These are phyloP conservation scores for Drosophila lini DNA, from an alignment of 1,140 invertebrate species.

Conservation along the genomic window DNA sequence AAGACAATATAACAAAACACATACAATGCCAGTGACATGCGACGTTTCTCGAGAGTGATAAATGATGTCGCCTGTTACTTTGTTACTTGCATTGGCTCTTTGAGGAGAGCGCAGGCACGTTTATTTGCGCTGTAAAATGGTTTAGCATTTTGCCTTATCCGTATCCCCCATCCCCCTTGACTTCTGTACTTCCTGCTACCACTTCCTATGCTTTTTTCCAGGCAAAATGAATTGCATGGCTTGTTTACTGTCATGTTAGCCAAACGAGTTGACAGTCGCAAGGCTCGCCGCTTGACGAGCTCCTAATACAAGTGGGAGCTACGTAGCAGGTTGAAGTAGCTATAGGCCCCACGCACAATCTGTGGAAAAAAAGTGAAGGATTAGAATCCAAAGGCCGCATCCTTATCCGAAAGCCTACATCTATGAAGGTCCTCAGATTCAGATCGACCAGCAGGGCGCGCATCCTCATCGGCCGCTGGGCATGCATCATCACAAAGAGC, in stretches of 20 bases:
- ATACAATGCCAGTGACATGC: slow-evolving; percentile 57
- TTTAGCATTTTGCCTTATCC: slow-evolving; percentile 62
- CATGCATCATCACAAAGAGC: slow-evolving; percentile 66
- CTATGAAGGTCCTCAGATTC: slow-evolving; percentile 70
- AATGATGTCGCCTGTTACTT: slow-evolving; percentile 66
- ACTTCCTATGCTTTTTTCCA: slow-evolving; percentile 18
- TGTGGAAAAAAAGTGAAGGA: slow-evolving; percentile 21
- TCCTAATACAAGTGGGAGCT: slow-evolving; percentile 61
- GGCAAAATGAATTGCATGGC: slow-evolving; percentile 73
- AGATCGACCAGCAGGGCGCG: slow-evolving; percentile 66
- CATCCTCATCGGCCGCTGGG: slow-evolving; percentile 66
- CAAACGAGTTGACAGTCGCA: slow-evolving; percentile 67
- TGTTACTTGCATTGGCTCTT: slow-evolving; percentile 66
- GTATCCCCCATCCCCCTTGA: not conserved
- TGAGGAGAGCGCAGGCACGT: slow-evolving; percentile 62
- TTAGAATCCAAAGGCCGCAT: not conserved
- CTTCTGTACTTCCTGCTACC: not conserved
- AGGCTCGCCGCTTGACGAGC: slow-evolving; percentile 50
- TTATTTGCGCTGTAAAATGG: slow-evolving; percentile 77
- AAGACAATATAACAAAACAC: slow-evolving; percentile 61
- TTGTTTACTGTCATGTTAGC: slow-evolving; percentile 79
- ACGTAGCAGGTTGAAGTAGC: slow-evolving; percentile 75
- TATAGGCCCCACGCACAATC: slow-evolving; percentile 75
- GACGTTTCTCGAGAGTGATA: slow-evolving; percentile 70
- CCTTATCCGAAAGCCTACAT: slow-evolving; percentile 29